A percentile compares a stretch with the other conserved stretches of the same genome.
phyloP scores from a whole-genome alignment of 2,888 invertebrate genomes.

The Ophraella communa region DNA sequence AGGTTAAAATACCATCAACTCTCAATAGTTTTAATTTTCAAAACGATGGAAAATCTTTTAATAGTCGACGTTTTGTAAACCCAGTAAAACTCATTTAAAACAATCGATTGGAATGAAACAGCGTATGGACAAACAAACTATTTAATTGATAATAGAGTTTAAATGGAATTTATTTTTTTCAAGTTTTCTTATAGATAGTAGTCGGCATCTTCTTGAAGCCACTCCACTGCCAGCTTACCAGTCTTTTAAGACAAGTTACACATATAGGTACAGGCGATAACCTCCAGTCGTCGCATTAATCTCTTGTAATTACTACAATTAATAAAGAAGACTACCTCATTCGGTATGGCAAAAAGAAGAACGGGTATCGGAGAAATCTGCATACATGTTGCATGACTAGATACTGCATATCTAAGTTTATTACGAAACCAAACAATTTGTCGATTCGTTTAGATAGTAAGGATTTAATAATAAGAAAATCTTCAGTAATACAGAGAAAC shows the following conservation, averaged over 20 bases:
- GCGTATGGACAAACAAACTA: no score
- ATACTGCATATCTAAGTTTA: background rate
- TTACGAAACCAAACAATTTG: conserved; percentile 1
- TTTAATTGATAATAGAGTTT: no score
- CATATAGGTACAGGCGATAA: conserved; percentile 19
- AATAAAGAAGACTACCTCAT: conserved; percentile 28
- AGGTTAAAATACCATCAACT: no score
- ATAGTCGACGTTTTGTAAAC: no score
- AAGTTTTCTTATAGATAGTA: no score
- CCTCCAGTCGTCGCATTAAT: conserved; percentile 27
- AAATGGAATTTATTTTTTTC: no score
- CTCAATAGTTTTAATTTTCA: no score
- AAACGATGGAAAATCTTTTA: no score
- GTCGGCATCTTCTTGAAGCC: background rate
- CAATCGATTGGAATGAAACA: no score
- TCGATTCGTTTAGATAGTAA: background rate
- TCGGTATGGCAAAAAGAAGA: conserved; percentile 22
- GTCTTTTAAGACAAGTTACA: conserved; percentile 26
- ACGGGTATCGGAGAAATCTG: background rate
- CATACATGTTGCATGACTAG: background rate
- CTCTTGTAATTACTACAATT: conserved; percentile 32
- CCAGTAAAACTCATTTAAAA: no score
- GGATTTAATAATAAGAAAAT: background rate
- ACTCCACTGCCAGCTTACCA: conserved; percentile 22
- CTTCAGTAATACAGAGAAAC: background rate